Conservation (phyloP, 2,113 vertebrate genomes). For the Eptesicus fuscus region DNA sequence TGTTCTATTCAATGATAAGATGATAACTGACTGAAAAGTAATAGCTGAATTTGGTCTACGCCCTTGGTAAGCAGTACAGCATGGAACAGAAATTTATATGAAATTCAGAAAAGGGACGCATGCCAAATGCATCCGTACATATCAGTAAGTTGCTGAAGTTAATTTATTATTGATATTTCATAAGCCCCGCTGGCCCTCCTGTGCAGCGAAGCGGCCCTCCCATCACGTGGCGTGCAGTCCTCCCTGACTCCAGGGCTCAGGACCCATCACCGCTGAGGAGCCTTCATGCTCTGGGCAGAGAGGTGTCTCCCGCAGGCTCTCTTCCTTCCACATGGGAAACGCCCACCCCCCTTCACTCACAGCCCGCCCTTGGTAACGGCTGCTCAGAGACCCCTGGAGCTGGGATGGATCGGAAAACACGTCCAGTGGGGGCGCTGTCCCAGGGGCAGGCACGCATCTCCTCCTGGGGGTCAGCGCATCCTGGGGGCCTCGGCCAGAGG, state of each 20-base stretch:
- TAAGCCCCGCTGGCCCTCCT: background rate
- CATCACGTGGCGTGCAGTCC: fast-evolving
- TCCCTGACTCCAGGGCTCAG: background rate
- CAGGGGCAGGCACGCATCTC: fast-evolving
- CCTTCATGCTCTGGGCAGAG: too few species aligned
- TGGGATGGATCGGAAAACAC: background rate
- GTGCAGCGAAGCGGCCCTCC: background rate
- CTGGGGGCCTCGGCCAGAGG: fast-evolving
- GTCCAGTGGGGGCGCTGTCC: too few species aligned
- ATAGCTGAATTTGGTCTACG: conserved; percentile 35
- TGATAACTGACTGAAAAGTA: conserved; percentile 57
- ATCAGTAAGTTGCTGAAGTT: background rate
- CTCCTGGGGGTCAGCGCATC: background rate
- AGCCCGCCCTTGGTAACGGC: background rate
- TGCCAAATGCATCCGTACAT: background rate
- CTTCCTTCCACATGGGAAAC: background rate
- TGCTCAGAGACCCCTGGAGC: background rate
- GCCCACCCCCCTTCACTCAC: background rate
- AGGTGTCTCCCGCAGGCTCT: background rate
- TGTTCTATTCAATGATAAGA: conserved; percentile 30
- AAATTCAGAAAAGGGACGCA: conserved; percentile 20
- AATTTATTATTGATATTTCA: background rate
- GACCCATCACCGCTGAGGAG: too few species aligned
- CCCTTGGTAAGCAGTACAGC: background rate
- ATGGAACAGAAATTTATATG: conserved; percentile 24